Conservation (phyloP, 1,140 invertebrate species). For the Hermetia illucens region DNA sequence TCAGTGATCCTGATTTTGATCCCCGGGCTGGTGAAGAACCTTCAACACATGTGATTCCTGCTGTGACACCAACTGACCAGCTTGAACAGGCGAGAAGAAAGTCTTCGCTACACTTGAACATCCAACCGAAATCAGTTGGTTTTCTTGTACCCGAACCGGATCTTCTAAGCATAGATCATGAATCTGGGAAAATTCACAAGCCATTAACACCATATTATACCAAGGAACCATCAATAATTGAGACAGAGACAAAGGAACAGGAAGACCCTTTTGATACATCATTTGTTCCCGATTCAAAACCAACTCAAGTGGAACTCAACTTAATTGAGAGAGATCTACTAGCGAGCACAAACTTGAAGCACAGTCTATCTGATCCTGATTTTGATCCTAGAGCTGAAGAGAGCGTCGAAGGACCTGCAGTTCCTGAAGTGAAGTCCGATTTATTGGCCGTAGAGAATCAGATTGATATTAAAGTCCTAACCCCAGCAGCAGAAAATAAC, state of each 20-base stretch:
- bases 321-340: constrained; percentile 53
- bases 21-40: constrained; percentile 42
- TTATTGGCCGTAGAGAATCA: constrained; percentile 42
- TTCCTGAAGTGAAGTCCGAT: constrained; percentile 21
- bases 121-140: constrained; percentile 47
- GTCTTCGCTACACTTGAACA: constrained; percentile 27
- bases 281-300: constrained; percentile 49
- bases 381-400: constrained; percentile 36
- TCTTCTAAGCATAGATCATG: constrained; percentile 26
- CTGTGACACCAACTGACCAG: constrained; percentile 6
- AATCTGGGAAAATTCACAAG: constrained; percentile 40
- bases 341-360: constrained; percentile 18
- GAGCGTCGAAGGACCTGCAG: constrained; percentile 20
- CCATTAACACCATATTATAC: constrained; percentile 67
- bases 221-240: constrained; percentile 37
- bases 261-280: constrained; percentile 75
- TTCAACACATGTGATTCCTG: neutral
- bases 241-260: constrained; percentile 42
- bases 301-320: constrained; percentile 58
- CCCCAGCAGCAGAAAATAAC: constrained; percentile 36
- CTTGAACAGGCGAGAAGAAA: constrained; percentile 21
- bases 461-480: constrained; percentile 49
- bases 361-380: constrained; percentile 38
- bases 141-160: constrained; percentile 46
- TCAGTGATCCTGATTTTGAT: constrained; percentile 60